Conservation (phyloP, 2,888 invertebrate species). For the Pristionchus maxplancki region DNA sequence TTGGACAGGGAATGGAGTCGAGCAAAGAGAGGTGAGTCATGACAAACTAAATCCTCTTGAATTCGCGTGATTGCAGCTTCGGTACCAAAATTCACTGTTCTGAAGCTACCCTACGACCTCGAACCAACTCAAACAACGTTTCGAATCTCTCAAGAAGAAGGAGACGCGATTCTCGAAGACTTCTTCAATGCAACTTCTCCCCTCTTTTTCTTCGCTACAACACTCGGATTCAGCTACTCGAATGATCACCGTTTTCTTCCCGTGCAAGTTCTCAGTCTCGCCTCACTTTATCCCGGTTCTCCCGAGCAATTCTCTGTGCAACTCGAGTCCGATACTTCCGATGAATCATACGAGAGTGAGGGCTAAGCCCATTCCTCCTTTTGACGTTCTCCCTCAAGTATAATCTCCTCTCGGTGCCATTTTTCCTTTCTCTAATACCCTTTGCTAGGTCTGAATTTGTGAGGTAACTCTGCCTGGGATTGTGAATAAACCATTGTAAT, state of each 20-base stretch:
- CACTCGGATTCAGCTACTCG: not conserved
- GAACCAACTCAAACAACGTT: not conserved
- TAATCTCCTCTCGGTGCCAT: not conserved
- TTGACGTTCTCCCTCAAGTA: not conserved
- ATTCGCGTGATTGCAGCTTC: not conserved
- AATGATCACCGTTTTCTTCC: not conserved
- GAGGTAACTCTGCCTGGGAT: no score
- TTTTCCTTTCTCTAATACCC: not conserved
- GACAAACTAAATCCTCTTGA: not conserved
- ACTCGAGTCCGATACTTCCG: not conserved
- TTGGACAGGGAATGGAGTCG: not conserved
- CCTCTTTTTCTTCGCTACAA: not conserved
- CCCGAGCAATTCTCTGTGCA: not conserved
- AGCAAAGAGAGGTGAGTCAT: not conserved
- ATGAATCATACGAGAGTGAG: not conserved
- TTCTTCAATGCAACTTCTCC: not conserved
- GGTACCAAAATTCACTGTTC: not conserved
- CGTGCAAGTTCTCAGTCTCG: not conserved
- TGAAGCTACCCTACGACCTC: not conserved
- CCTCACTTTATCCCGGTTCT: not conserved
- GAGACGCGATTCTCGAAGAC: not conserved
- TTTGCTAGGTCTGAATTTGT: not conserved
- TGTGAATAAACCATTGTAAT: conserved; percentile 14
- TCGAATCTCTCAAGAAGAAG: not conserved
- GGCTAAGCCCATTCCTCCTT: not conserved